Evolutionary conservation across 2,888 invertebrate genomes (phyloP), one percentile per base, ranked within the genome.

Genomic region (Cerceris ruficornis): DNA sequence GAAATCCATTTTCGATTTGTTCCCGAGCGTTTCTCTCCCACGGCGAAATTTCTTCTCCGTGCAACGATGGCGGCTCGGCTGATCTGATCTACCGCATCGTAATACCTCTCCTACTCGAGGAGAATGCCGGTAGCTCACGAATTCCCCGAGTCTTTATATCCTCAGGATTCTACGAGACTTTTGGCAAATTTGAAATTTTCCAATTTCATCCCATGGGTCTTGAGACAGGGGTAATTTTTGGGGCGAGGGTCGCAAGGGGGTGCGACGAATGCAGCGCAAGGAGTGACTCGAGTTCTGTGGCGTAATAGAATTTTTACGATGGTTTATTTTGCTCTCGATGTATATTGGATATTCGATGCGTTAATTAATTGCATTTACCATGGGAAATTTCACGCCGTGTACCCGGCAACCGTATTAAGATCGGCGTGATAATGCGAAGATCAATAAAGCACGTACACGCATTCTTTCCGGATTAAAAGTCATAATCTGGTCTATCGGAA

Each of bases 361-460:
- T 54, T 41, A 55, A 75, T 75, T 84, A 83, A 84, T 83, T 71
- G 64, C 60, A 17, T 74, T 42, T 43, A 11, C 28, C 46, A 11
- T 7, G 42, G 61, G 39, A n/a, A 57, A 42, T 41, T 71, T 52
- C 64, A 60, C 50, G 14, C 54, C 58, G 59, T 15, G 59, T 60
- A n/a, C 46, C 50, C 46, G 28, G 7, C 55, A 15, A 52, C 65
- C 68, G 67, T 80, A 75, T 74, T 79, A 75, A 85, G 88, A 88
- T 89, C 14, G n/a, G 0, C 41, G 46, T 64, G 89, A 89, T 89
- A 89, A 81, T 72, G 69, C 42, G 75, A 88, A 61, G 80, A 88
- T 88, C 88, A 86, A 86, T 87, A 86, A 86, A 84, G 89, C 89
- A 89, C 89, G 89, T 89, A 84, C 88, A 60, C 80, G 82, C 86